Evolutionary conservation across 1,140 invertebrate genomes (phyloP).

Genomic region (Maniola jurtina): DNA sequence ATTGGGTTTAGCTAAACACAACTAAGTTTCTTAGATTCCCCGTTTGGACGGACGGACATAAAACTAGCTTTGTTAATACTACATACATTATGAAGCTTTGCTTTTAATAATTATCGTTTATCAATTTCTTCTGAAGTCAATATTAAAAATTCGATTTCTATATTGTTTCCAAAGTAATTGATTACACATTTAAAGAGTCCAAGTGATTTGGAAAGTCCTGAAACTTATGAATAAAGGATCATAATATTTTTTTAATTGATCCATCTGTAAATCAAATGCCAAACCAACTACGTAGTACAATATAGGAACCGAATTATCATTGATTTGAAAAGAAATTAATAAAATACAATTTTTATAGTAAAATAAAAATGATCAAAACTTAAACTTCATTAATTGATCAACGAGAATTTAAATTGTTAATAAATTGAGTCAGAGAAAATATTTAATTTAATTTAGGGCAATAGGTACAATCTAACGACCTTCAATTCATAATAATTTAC

Average conservation of each 20-base stretch:
- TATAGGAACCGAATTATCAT: background rate
- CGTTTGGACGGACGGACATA: conserved; percentile 58
- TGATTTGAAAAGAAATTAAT: conserved; percentile 1
- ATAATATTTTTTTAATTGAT: no score
- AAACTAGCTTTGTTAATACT: conserved; percentile 35
- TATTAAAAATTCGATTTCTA: no score
- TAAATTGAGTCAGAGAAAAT: background rate
- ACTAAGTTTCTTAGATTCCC: conserved; percentile 50
- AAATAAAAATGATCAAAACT: background rate
- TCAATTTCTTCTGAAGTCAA: background rate
- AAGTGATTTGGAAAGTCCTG: no score
- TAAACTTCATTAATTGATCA: background rate
- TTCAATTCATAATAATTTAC: background rate
- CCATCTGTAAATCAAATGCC: no score
- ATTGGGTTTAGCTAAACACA: conserved; percentile 42
- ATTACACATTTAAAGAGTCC: no score
- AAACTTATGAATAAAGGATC: no score
- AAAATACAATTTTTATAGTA: background rate
- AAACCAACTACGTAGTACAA: background rate
- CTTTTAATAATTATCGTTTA: background rate
- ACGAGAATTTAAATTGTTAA: background rate
- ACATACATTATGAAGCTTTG: conserved; percentile 25
- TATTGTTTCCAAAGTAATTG: no score
- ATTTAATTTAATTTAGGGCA: background rate
- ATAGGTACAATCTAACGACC: no score